Evolutionary conservation across 2,113 vertebrate genomes (phyloP).

Genomic region (Helogale parvula): DNA sequence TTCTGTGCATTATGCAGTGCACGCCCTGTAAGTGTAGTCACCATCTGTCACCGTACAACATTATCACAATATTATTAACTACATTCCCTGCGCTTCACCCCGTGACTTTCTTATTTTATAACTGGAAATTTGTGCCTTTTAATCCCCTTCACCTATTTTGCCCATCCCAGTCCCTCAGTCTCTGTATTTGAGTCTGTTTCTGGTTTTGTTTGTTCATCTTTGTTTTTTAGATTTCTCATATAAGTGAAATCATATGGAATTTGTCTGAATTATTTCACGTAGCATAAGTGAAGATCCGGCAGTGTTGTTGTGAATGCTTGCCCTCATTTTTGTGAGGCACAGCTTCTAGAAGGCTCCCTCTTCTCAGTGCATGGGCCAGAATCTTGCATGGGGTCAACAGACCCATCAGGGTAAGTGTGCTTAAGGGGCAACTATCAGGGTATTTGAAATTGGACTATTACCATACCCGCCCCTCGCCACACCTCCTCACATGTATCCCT

Average conservation of each 20-base stretch:
- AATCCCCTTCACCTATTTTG: background rate
- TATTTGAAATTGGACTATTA: background rate
- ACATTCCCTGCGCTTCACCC: background rate
- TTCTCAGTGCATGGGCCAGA: background rate
- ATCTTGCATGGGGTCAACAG: background rate
- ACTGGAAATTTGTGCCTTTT: background rate
- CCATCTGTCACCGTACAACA: background rate
- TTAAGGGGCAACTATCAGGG: background rate
- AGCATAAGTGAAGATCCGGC: background rate
- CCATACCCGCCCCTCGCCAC: rapidly evolving
- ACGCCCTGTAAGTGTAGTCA: background rate
- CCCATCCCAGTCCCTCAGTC: background rate
- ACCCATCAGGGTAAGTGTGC: background rate
- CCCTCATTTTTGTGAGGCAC: background rate
- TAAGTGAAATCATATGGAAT: background rate
- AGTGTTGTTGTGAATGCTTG: background rate
- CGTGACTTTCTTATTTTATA: background rate
- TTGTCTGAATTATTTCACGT: background rate
- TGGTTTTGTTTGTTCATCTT: background rate
- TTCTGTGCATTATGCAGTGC: background rate
- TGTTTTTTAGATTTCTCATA: background rate
- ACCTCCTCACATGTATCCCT: background rate
- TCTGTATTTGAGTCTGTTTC: background rate
- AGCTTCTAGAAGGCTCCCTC: background rate
- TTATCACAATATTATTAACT: background rate